phyloP scores from a whole-genome alignment of 1,140 invertebrate species.

The Halictus rubicundus region DNA sequence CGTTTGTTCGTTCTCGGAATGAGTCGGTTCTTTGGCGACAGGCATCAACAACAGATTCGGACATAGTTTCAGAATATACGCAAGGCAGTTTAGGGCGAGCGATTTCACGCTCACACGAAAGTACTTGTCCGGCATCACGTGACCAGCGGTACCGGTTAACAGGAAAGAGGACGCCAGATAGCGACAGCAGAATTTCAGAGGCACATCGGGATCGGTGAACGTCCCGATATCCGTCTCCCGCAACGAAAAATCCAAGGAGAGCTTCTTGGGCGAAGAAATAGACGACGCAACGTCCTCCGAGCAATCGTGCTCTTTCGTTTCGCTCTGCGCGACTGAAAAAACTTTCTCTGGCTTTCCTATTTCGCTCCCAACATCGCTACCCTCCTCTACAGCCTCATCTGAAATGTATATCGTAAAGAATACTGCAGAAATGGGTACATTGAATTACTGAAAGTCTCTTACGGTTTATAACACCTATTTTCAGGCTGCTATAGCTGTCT shows the following conservation, averaged over 20 bases:
- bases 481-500: slow-evolving; percentile 67
- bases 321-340: slow-evolving; percentile 51
- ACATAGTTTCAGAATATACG: slow-evolving; percentile 85
- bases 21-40: slow-evolving; percentile 68
- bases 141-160: slow-evolving; percentile 84
- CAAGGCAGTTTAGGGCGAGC: slow-evolving; percentile 88
- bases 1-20: slow-evolving; percentile 78
- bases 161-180: slow-evolving; percentile 89
- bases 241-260: slow-evolving; percentile 59
- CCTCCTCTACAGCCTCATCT: slow-evolving; percentile 63
- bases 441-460: slow-evolving; percentile 47
- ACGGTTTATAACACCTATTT: slow-evolving; percentile 68
- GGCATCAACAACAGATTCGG: slow-evolving; percentile 84
- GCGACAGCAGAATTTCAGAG: slow-evolving; percentile 88
- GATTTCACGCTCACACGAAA: slow-evolving; percentile 93
- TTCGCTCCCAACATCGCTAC: slow-evolving; percentile 65
- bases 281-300: slow-evolving; percentile 58
- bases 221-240: slow-evolving; percentile 84
- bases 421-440: background rate
- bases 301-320: slow-evolving; percentile 55
- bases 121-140: slow-evolving; percentile 84
- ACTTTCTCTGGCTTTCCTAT: slow-evolving; percentile 60
- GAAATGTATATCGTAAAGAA: slow-evolving; percentile 35
- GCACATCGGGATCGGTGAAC: slow-evolving; percentile 84
- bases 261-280: slow-evolving; percentile 57